Percentiles rank a stretch among this genome's conserved stretches.
These are phyloP conservation scores for Lutjanus campechanus DNA, from an alignment of 2,797 vertebrate species.

Conservation along the genomic window DNA sequence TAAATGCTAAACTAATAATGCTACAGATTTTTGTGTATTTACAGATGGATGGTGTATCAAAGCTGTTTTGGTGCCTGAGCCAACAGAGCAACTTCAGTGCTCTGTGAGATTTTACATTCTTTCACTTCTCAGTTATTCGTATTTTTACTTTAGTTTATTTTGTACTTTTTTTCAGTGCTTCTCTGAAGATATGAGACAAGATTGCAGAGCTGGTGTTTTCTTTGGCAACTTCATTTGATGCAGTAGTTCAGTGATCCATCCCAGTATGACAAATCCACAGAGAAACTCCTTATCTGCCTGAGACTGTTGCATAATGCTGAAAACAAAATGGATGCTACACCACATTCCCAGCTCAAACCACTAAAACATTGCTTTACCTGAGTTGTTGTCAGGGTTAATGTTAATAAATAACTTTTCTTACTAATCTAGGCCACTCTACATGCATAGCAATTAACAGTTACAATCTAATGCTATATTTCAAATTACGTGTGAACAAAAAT, in stretches of 20 bases:
- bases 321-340: too few relatives aligned
- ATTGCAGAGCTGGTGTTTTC: neutral
- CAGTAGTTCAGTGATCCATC: neutral
- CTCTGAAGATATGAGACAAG: neutral
- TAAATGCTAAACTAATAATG: neutral
- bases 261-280: neutral
- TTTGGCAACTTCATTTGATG: neutral
- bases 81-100: neutral
- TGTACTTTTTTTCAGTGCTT: neutral
- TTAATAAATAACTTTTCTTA: too few relatives aligned
- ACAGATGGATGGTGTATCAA: neutral
- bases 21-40: neutral
- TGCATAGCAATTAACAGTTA: too few relatives aligned
- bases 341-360: too few relatives aligned
- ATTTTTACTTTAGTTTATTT: neutral
- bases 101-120: neutral
- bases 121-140: neutral
- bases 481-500: too few relatives aligned
- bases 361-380: too few relatives aligned
- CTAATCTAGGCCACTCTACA: too few relatives aligned
- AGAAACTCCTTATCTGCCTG: neutral
- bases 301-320: neutral
- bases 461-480: too few relatives aligned
- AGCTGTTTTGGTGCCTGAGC: neutral
- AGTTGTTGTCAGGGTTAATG: too few relatives aligned